Conservation (phyloP, 2,113 vertebrate species). For the Aptenodytes forsteri region DNA sequence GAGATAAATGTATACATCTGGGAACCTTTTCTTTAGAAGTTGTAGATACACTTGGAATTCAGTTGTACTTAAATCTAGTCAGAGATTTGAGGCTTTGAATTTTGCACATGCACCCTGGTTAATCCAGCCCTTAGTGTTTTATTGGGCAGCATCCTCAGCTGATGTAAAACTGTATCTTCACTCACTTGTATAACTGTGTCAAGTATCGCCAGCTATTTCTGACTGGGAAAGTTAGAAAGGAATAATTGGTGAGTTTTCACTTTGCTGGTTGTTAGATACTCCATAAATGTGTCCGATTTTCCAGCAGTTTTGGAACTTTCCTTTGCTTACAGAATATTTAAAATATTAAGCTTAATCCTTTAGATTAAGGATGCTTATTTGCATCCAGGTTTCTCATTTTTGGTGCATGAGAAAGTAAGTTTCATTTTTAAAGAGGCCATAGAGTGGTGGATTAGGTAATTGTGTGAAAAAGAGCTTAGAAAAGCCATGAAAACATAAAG, state of each 20-base stretch:
- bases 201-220: not conserved
- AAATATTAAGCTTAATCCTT: not conserved
- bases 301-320: not conserved
- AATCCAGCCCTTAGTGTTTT: not conserved
- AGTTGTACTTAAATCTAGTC: not conserved
- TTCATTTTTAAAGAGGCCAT: slow-evolving; percentile 39
- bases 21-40: not conserved
- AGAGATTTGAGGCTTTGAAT: not conserved
- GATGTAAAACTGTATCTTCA: not conserved
- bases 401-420: not conserved
- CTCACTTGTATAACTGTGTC: not conserved
- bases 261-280: not conserved
- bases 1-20: not conserved
- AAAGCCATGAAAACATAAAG: slow-evolving; percentile 64
- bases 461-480: slow-evolving; percentile 68
- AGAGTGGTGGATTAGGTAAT: slow-evolving; percentile 51
- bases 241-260: not conserved
- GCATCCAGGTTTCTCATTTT: not conserved
- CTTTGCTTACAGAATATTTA: not conserved
- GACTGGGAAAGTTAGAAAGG: not conserved
- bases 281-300: not conserved
- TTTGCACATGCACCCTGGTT: not conserved
- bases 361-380: not conserved
- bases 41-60: not conserved
- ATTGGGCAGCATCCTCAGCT: not conserved